Conservation (phyloP, 2,113 vertebrate genomes). For the Numida meleagris region DNA sequence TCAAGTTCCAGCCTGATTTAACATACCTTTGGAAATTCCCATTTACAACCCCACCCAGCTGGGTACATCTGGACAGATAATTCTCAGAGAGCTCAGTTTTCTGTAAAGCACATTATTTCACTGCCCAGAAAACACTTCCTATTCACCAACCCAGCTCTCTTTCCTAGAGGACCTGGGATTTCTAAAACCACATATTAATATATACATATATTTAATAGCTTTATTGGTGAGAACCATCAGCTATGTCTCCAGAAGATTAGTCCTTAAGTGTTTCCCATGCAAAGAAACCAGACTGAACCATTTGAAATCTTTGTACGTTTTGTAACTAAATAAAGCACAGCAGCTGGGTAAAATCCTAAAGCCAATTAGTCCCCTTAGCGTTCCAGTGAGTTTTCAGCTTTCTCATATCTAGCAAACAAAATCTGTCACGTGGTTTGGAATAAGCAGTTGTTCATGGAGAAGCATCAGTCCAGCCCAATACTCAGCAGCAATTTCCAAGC, state of each 20-base stretch:
- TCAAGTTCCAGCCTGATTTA: slow-evolving; percentile 32
- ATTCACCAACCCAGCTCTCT: background rate
- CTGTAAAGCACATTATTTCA: background rate
- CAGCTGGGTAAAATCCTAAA: slow-evolving; percentile 22
- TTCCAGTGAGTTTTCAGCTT: background rate
- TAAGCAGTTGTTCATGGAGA: background rate
- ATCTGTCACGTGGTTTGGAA: background rate
- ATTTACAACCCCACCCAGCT: slow-evolving; percentile 56
- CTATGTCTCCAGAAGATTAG: slow-evolving; percentile 34
- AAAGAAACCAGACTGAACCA: slow-evolving; percentile 31
- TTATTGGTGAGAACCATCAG: slow-evolving; percentile 28
- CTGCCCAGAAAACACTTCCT: slow-evolving; percentile 6
- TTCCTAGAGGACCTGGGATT: slow-evolving; percentile 38
- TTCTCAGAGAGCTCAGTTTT: background rate
- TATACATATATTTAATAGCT: background rate
- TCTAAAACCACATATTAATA: background rate
- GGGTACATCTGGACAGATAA: slow-evolving; percentile 68
- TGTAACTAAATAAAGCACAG: slow-evolving; percentile 26
- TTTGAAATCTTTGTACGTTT: slow-evolving; percentile 16
- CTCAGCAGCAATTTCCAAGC: background rate
- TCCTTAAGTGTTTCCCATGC: background rate
- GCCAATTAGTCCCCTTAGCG: background rate
- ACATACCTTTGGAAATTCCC: slow-evolving; percentile 44
- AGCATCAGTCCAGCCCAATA: background rate
- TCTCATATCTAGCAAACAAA: background rate